A percentile compares a stretch with the other conserved stretches of the same genome.
Conservation (phyloP, 1,140 invertebrate species). For the Drosophila triauraria region DNA sequence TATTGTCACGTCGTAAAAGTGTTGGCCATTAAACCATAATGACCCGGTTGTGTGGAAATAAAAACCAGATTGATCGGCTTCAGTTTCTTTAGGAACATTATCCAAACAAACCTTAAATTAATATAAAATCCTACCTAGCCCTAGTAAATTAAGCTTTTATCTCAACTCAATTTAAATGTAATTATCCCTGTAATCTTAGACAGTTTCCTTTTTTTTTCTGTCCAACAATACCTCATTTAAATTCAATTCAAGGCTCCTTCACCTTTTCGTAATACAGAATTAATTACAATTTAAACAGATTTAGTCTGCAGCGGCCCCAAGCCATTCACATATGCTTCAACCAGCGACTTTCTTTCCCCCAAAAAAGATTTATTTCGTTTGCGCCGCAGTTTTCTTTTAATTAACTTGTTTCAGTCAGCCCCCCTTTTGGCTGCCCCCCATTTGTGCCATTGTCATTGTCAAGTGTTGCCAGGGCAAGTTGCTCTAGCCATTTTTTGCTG, state of each 20-base stretch:
- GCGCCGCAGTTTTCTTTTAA: slow-evolving; percentile 80
- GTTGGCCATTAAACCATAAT: slow-evolving; percentile 34
- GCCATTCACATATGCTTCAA: slow-evolving; percentile 4
- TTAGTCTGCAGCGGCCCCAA: slow-evolving; percentile 19
- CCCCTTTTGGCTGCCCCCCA: neutral
- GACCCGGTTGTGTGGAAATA: neutral
- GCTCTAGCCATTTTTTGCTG: slow-evolving; percentile 34
- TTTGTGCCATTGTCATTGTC: slow-evolving; percentile 70
- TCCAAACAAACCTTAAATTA: neutral
- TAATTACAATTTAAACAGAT: slow-evolving; percentile 77
- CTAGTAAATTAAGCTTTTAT: neutral
- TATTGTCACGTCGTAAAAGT: slow-evolving; percentile 75
- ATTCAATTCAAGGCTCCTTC: neutral
- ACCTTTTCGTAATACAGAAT: slow-evolving; percentile 46
- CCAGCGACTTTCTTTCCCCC: slow-evolving; percentile 8
- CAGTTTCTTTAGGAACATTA: neutral
- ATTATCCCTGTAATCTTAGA: neutral
- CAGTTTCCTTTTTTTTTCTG: neutral
- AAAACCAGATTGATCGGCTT: neutral
- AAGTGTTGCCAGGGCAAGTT: slow-evolving; percentile 73
- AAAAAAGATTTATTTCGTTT: slow-evolving; percentile 76
- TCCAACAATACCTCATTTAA: neutral
- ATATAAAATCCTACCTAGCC: neutral
- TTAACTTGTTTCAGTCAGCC: slow-evolving; percentile 68
- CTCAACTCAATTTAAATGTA: neutral